Percentiles rank a stretch among this genome's conserved stretches.
Evolutionary conservation across 2,113 vertebrate species (phyloP).

Genomic region (Rhea pennata): DNA sequence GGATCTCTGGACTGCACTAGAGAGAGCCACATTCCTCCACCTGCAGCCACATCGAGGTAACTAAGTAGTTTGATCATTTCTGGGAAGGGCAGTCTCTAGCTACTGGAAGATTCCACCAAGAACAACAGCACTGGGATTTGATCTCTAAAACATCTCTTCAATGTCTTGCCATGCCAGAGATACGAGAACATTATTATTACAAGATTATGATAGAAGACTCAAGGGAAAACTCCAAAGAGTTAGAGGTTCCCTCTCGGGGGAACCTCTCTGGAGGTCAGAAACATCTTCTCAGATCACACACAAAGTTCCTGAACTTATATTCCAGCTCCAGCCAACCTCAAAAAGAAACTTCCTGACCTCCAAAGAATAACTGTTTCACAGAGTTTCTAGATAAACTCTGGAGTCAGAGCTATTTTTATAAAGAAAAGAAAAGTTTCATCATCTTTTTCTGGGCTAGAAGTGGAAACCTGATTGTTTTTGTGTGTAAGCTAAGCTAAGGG

Average conservation of each 20-base stretch:
- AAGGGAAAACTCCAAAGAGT: background rate
- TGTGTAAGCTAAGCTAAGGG: background rate
- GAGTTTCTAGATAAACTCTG: background rate
- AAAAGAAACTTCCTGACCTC: background rate
- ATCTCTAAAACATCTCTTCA: background rate
- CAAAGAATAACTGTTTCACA: background rate
- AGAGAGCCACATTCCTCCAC: background rate
- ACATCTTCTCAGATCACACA: background rate
- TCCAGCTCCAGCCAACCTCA: background rate
- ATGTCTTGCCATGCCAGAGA: background rate
- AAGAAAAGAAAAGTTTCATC: background rate
- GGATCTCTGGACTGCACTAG: fast-evolving
- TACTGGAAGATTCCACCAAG: background rate
- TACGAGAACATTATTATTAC: background rate
- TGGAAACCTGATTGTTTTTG: background rate
- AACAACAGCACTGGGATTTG: background rate
- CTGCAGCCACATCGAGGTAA: background rate
- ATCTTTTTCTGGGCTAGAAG: background rate
- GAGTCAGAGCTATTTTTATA: background rate
- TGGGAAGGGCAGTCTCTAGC: background rate
- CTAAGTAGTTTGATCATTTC: background rate
- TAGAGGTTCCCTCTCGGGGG: fast-evolving
- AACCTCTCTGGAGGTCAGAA: background rate
- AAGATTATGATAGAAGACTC: background rate
- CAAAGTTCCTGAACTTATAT: background rate